Evolutionary conservation across 2,888 invertebrate species (phyloP), one percentile per base, ranked within the genome.

Genomic region (Rotaria magnacalcarata): DNA sequence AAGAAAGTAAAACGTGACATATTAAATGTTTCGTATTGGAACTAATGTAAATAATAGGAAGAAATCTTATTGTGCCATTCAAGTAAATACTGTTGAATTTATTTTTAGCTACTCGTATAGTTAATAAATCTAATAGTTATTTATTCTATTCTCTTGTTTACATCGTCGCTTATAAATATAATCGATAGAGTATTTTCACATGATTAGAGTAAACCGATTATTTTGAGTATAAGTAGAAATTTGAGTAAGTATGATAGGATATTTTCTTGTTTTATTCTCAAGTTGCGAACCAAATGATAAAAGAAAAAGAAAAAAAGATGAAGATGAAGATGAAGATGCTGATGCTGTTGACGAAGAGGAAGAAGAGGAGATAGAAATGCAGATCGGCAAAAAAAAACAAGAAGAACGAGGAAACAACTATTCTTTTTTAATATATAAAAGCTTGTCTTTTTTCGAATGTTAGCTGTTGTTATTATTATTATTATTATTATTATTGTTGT

Each of bases 121-220:
- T 60, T 60, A 60, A 60, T n/a, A 60, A 60, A n/a, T 27, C 27
- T 60, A 60, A 60, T 60, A 60, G 60, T 60, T 27, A 60, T 60
- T 60, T 14, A 14, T 11, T 60, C 27, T 60, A 60, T 60, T 27
- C 11, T 27, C 4, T 60, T 60, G 8, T 27, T 27, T 24, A 10
- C 27, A 60, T 60, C 10, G n/a, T 60, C 60, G n/a, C 16, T 60
- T n/a, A 60, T 60, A 27, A 60, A 60, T 27, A 60, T 60, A 60
- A 60, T 10, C 60, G 60, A 60, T 60, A 60, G 27, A 60, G 27
- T 60, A n/a, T 60, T 60, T 60, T 60, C 60, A 27, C 60, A 60
- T 60, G 60, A 60, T 60, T 60, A 60, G 60, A 60, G 27, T 60
- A 60, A 60, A 60, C 60, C 60, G 60, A 60, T 60, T 60, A 60